Evolutionary conservation across 1,140 invertebrate genomes (phyloP), one percentile per base, ranked within the genome.

Genomic region (Coboldia fuscipes): DNA sequence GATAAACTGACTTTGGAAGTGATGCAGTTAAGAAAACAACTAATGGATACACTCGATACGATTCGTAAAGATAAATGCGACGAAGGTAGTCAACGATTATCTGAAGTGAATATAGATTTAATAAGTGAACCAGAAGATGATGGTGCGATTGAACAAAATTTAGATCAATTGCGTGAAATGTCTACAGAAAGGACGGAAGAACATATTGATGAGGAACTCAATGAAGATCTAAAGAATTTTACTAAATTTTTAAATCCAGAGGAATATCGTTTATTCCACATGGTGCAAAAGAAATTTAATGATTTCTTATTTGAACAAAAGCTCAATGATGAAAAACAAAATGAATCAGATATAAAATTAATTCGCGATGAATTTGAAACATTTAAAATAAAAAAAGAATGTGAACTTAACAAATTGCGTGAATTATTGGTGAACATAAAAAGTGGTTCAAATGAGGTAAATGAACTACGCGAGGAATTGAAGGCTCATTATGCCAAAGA

Each of bases 401-500:
- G 2, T 30, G 10, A 13, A 46, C 38, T 16, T 47, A 41, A 13
- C 44, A 42, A 42, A 53, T 48, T 60, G 19, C 60, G 46, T 31
- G 57, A 58, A 36, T 41, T 63, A 14, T 43, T 61, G 26, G 46
- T 49, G 1, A 60, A 45, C 13, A 54, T 66, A 1, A 66, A 65
- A 44, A 51, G 56, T 28, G 60, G 61, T 4, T 58, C 60, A 37
- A 53, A 47, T 0, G 60, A 62, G 20, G 45, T 72, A 4, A 55
- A 62, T 4, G 56, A 60, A 22, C 36, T 72, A 9, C 60, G 58
- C 39, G 45, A 54, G 6, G 66, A 72, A 34, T 45, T 76, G 8
- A 65, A 70, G 35, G 45, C 45, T 8, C 69, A 68, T 39, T 74
- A 80, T 48, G 55, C 66, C 12, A 69, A 69, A 35, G 72, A 82